Conservation (phyloP, 1,140 invertebrate genomes). For the Vollenhovia emeryi region DNA sequence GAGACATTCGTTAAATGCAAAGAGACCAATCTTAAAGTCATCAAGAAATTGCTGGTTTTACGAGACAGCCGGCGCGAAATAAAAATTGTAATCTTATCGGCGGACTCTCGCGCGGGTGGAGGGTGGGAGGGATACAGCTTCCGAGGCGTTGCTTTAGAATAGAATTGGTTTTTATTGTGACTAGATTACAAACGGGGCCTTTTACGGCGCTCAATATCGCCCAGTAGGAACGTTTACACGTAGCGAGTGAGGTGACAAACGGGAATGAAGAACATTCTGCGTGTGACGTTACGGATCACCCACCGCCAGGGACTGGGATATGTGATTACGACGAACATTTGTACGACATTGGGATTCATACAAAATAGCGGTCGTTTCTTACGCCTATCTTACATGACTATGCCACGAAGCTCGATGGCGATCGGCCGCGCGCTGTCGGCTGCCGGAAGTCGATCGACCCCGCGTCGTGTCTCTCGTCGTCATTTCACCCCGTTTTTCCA, state of each 20-base stretch:
- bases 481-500: slow-evolving; percentile 31
- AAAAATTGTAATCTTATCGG: slow-evolving; percentile 5
- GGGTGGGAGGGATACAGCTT: slow-evolving; percentile 29
- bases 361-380: slow-evolving; percentile 83
- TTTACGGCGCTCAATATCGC: slow-evolving; percentile 79
- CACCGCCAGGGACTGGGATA: slow-evolving; percentile 76
- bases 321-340: slow-evolving; percentile 82
- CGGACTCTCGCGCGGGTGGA: background rate
- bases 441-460: slow-evolving; percentile 60
- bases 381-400: slow-evolving; percentile 78
- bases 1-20: background rate
- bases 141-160: slow-evolving; percentile 77
- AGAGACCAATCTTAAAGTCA: background rate
- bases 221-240: slow-evolving; percentile 83
- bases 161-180: slow-evolving; percentile 85
- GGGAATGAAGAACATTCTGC: slow-evolving; percentile 71
- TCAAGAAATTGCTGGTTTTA: background rate
- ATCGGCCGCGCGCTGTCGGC: slow-evolving; percentile 67
- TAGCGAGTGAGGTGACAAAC: slow-evolving; percentile 76
- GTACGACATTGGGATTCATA: slow-evolving; percentile 83
- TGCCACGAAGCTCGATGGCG: slow-evolving; percentile 74
- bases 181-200: slow-evolving; percentile 85
- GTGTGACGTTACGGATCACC: slow-evolving; percentile 66
- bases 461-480: slow-evolving; percentile 23
- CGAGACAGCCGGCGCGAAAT: background rate